Percentiles rank a stretch among this genome's conserved stretches.
phyloP scores from a whole-genome alignment of 2,888 invertebrate species.

The Platypus cylindrus region DNA sequence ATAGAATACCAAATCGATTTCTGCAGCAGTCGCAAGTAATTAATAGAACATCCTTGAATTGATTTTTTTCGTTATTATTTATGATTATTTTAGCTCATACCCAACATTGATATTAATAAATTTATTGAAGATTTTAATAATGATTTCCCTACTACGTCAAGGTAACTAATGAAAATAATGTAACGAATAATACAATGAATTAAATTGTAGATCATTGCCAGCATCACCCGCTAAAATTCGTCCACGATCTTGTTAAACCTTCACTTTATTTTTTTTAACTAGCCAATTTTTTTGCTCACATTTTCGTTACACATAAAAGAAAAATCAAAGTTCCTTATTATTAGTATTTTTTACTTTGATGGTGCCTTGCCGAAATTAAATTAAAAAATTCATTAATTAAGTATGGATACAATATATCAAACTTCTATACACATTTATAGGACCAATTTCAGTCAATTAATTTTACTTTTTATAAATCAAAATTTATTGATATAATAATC shows the following conservation, averaged over 20 bases:
- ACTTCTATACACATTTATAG: too few species aligned
- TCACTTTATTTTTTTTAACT: slow-evolving; percentile 4
- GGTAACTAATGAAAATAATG: slow-evolving; percentile 7
- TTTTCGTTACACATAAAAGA: too few species aligned
- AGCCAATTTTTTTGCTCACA: too few species aligned
- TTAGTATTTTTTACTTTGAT: too few species aligned
- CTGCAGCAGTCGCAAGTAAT: slow-evolving; percentile 64
- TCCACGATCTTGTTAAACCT: slow-evolving; percentile 18
- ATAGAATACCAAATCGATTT: slow-evolving; percentile 73
- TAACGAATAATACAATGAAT: not conserved
- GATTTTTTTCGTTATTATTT: slow-evolving; percentile 1
- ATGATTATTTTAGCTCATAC: slow-evolving; percentile 25
- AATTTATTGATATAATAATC: too few species aligned
- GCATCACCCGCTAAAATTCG: slow-evolving; percentile 20
- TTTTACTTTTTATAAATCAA: too few species aligned
- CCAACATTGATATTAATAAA: slow-evolving; percentile 31
- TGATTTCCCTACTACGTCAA: slow-evolving; percentile 5
- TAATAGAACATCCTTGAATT: not conserved
- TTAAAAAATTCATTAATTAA: too few species aligned
- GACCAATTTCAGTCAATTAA: too few species aligned
- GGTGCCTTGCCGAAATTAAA: too few species aligned
- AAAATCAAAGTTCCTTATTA: too few species aligned
- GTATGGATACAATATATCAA: too few species aligned
- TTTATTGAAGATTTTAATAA: slow-evolving; percentile 33
- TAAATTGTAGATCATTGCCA: slow-evolving; percentile 18